Evolutionary conservation across 2,888 invertebrate genomes (phyloP), one percentile per base, ranked within the genome.

Genomic region (Synergus gifuensis): DNA sequence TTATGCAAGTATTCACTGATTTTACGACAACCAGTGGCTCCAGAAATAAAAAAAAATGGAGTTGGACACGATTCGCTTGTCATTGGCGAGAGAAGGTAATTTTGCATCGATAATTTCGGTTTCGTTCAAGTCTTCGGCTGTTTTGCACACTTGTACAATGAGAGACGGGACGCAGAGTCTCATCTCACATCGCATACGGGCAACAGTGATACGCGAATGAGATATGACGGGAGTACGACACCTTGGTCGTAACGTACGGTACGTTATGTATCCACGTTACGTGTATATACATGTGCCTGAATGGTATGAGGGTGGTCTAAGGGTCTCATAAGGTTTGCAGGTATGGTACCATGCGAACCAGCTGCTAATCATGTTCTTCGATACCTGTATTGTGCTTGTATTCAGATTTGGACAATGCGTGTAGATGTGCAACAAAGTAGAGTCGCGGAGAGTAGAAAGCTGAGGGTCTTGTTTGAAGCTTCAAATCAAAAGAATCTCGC

Each of bases 281-380:
- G 69, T 49, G 49, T 49, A 69, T 69, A 81, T 69, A 81, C 79
- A 69, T 76, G 76, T 64, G 82, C 77, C 67, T 80, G 76, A 81
- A 78, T 78, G 82, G 88, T 73, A 87, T 85, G 87, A 87, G 89
- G 89, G 89, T 89, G 89, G 89, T 89, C 89, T 84, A 40, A 66
- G 64, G 18, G 42, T 42, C 66, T 42, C 18, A n/a, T n/a, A n/a
- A n/a, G n/a, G n/a, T n/a, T n/a, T n/a, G n/a, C n/a, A 62, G 18
- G 42, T 18, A 66, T 66, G 36, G 42, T 42, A 62, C 78, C 64
- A 78, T 79, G 81, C 58, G 79, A 85, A 85, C 85, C 82, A 82
- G 83, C 84, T 81, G 86, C 86, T 87, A 87, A 88, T 87, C 88
- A 87, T 85, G 84, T 85, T 83, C 83, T 85, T 86, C 84, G 84